phyloP scores from a whole-genome alignment of 2,113 vertebrate genomes.

The Pedetes capensis region DNA sequence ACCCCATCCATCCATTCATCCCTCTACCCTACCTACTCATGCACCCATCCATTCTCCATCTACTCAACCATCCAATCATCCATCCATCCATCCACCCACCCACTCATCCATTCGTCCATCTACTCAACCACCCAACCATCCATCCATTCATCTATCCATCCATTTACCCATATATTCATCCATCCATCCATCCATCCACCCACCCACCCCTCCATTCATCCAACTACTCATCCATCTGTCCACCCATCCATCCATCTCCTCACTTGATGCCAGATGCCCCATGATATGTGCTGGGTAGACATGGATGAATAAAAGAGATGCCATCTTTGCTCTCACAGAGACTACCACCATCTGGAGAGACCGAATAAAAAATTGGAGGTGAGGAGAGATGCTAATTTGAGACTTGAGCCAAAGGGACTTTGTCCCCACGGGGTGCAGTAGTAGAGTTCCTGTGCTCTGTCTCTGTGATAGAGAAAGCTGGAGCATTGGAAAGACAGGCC shows the following conservation, averaged over 20 bases:
- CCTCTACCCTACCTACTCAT: too few relatives aligned
- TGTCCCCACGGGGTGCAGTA: neutral
- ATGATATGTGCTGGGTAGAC: neutral
- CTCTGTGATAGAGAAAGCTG: neutral
- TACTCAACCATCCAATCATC: accelerated
- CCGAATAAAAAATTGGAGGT: neutral
- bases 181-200: too few relatives aligned
- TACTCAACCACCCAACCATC: too few relatives aligned
- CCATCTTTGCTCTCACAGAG: neutral
- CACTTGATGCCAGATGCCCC: neutral
- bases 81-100: too few relatives aligned
- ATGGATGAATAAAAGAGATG: neutral
- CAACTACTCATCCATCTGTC: neutral
- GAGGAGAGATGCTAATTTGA: neutral
- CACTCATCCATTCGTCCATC: too few relatives aligned
- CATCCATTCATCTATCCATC: too few relatives aligned
- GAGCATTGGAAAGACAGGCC: neutral
- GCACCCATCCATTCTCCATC: too few relatives aligned
- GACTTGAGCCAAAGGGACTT: neutral
- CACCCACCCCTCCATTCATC: too few relatives aligned
- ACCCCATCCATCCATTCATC: neutral
- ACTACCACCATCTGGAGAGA: neutral
- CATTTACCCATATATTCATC: too few relatives aligned
- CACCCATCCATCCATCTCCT: neutral
- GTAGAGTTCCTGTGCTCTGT: neutral